Evolutionary conservation across 2,797 vertebrate species (phyloP).

Genomic region (Yasuhikotakia modesta): DNA sequence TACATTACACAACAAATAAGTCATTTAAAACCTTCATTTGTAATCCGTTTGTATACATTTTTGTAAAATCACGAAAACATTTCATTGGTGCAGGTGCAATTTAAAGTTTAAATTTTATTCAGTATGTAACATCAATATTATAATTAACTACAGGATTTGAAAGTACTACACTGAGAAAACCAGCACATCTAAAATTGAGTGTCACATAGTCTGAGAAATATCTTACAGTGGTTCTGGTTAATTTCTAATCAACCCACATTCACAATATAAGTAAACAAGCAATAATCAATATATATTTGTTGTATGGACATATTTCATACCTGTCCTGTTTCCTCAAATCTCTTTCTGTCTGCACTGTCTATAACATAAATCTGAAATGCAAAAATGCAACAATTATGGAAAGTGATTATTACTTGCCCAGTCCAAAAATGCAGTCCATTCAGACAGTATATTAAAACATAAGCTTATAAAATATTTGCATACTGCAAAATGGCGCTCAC

Average conservation of each 20-base stretch:
- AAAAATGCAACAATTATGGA: slow-evolving; percentile 1
- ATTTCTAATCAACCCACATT: background rate
- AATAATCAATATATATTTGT: background rate
- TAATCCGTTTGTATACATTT: background rate
- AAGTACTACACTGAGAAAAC: too few relatives aligned
- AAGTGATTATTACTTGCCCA: background rate
- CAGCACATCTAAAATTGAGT: background rate
- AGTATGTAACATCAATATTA: background rate
- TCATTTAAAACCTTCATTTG: background rate
- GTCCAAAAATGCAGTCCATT: background rate
- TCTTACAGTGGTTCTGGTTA: background rate
- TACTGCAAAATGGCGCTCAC: slow-evolving; percentile 74
- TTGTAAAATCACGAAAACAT: background rate
- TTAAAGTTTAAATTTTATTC: background rate
- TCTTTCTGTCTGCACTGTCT: slow-evolving; percentile 97
- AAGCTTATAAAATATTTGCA: too few relatives aligned
- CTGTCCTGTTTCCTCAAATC: slow-evolving; percentile 98
- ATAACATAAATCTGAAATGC: slow-evolving; percentile 96
- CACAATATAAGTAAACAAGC: background rate
- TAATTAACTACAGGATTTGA: too few relatives aligned
- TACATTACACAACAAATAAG: slow-evolving; percentile 10
- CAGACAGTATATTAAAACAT: too few relatives aligned
- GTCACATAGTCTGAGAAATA: background rate
- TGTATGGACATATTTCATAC: slow-evolving; percentile 66
- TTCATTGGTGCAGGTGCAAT: background rate